Evolutionary conservation across 2,888 invertebrate genomes (phyloP), one percentile per base, ranked within the genome.

Genomic region (Papilio protenor): DNA sequence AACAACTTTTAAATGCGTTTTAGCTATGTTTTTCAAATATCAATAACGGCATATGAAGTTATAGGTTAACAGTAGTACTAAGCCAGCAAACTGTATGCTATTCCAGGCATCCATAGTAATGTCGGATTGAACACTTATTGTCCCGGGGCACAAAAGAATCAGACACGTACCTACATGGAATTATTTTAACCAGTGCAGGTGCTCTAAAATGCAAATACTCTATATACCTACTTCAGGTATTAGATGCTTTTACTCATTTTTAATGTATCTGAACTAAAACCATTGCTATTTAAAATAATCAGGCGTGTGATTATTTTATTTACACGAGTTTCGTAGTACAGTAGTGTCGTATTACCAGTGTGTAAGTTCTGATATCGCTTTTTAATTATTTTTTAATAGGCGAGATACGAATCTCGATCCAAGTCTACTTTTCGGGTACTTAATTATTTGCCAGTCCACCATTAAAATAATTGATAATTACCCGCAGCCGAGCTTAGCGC

Each of bases 401-500:
- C 27, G 1, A 2, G 27, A 27, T 27, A 27, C 2, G 27, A 27
- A 27, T 27, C 27, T 27, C 27, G 1, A 2, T 27, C n/a, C n/a
- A 57, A n/a, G 3, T n/a, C n/a, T 3, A 8, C 21, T 57, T n/a
- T 59, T 27, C 23, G 12, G 23, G 16, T 14, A 16, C 16, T 14
- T 16, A 27, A 27, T 61, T 5, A 61, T 11, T n/a, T 18, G 21
- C 16, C 16, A 6, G 27, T 33, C 16, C 4, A 33, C 14, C 1
- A 14, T 59, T 27, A 40, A 66, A n/a, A n/a, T 69, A 33, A 8
- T 14, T 21, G 12, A 45, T 45, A 88, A 94, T 94, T 87, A 97
- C 96, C 98, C 98, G 91, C 98, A 97, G 40, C 98, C 98, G 75
- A 98, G 95, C 87, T 98, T 97, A 16, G 97, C 96, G 85, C 97